Evolutionary conservation across 2,888 invertebrate species (phyloP).

Genomic region (Plemyria rubiginata): DNA sequence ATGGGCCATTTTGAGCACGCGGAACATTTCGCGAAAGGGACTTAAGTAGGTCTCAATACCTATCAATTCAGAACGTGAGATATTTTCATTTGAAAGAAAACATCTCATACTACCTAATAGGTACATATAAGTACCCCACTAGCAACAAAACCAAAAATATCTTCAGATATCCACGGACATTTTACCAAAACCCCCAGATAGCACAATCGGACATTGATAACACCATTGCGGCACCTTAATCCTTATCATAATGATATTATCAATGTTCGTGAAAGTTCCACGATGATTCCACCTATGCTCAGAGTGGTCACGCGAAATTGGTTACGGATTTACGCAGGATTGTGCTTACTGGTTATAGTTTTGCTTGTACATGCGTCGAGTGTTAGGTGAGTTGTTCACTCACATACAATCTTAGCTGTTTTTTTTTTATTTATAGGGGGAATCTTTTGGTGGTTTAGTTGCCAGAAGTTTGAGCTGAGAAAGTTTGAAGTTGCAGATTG

Average conservation of each 20-base stretch:
- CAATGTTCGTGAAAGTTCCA: slow-evolving; percentile 60
- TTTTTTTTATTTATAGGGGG: no score
- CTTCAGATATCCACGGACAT: slow-evolving; percentile 3
- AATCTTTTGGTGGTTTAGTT: neutral
- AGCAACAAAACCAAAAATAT: neutral
- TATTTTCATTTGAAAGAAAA: no score
- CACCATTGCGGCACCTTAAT: slow-evolving; percentile 19
- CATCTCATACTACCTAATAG: no score
- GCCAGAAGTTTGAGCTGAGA: neutral
- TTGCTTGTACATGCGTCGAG: slow-evolving; percentile 41
- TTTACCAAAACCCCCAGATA: slow-evolving; percentile 11
- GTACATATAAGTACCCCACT: no score
- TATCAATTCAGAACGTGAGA: no score
- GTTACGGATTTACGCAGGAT: slow-evolving; percentile 51
- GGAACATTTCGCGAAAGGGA: no score
- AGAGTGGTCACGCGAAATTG: slow-evolving; percentile 55
- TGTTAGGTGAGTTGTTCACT: slow-evolving; percentile 52
- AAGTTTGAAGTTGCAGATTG: neutral
- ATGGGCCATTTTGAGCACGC: no score
- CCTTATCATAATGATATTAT: slow-evolving; percentile 42
- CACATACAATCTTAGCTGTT: neutral
- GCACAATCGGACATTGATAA: slow-evolving; percentile 17
- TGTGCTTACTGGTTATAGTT: slow-evolving; percentile 51
- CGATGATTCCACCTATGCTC: slow-evolving; percentile 54
- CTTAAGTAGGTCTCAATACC: no score